These are phyloP conservation scores for Leucopsar rothschildi DNA, from an alignment of 2,113 vertebrate species.

Conservation along the genomic window DNA sequence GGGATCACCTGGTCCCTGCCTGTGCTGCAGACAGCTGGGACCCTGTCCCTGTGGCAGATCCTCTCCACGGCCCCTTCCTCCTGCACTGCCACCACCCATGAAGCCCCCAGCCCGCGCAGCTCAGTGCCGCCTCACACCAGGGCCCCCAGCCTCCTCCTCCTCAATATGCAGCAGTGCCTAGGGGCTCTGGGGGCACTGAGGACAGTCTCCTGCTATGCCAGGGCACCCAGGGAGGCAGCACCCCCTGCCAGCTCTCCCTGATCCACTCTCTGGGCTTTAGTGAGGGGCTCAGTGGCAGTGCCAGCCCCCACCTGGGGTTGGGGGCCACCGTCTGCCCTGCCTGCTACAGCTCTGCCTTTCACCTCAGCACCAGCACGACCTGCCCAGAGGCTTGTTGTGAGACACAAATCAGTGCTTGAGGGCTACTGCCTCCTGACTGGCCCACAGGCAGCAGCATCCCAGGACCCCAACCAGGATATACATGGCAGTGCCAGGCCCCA, in stretches of 20 bases:
- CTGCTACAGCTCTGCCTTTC: background rate
- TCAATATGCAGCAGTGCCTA: accelerated
- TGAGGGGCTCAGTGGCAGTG: accelerated
- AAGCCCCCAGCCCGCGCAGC: accelerated
- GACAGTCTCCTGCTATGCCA: accelerated
- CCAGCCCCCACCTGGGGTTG: no score
- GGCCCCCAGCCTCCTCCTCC: background rate
- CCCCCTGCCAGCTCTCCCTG: background rate
- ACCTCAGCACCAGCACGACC: background rate
- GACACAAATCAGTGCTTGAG: background rate
- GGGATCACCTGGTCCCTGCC: background rate
- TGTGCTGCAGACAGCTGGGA: background rate
- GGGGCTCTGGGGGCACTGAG: background rate
- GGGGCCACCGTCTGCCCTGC: background rate
- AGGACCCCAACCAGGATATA: background rate
- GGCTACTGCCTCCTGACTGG: background rate
- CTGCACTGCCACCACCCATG: accelerated
- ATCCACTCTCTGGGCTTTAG: background rate
- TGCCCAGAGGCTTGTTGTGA: background rate
- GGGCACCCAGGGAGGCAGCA: background rate
- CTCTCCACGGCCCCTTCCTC: background rate
- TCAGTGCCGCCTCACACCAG: accelerated
- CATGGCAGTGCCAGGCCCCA: background rate
- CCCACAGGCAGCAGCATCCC: background rate
- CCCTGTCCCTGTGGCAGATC: background rate